Evolutionary conservation across 2,113 vertebrate genomes (phyloP), one percentile per base, ranked within the genome.

Genomic region (Eclectus roratus): DNA sequence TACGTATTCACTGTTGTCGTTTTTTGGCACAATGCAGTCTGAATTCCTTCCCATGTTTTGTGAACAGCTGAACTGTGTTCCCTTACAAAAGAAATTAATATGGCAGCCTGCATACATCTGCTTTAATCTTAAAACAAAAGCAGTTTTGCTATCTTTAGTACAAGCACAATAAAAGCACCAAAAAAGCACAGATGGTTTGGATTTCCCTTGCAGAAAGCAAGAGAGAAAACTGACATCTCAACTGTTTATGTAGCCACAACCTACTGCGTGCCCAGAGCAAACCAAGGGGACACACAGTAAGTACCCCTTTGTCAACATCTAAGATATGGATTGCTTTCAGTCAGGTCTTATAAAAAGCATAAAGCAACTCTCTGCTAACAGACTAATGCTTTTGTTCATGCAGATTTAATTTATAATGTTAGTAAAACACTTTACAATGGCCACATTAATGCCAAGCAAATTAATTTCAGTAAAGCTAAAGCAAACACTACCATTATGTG

Each of bases 61-160:
- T 44, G 65, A 97, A 91, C 91, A 93, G 94, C 90, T 96, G 81
- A 94, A 96, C 72, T 91, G 81, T 68, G 92, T 35, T 91, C 87
- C 88, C 88, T 83, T 52, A 96, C 94, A 90, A 93, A 97, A 96
- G 84, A 96, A 94, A 97, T 97, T 87, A 97, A 95, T 95, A 97
- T 61, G 93, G 96, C 89, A 91, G 96, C 69, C 93, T 97, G 85
- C 25, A 60, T 81, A 92, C 96, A 93, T 97, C 96, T 97, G 97
- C 94, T 97, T 97, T 94, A 93, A 97, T 94, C 96, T 96, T 87
- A 97, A 97, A 97, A 97, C 97, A 98, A 98, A 96, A 97, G 96
- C 66, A 79, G 37, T 88, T 92, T 88, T 91, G 83, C 95, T 93
- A 90, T 94, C 93, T 95, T 94, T 79, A 83, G 80, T 69, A 58